Conservation (phyloP, 2,797 vertebrate genomes). For the Sarcoramphus papa region DNA sequence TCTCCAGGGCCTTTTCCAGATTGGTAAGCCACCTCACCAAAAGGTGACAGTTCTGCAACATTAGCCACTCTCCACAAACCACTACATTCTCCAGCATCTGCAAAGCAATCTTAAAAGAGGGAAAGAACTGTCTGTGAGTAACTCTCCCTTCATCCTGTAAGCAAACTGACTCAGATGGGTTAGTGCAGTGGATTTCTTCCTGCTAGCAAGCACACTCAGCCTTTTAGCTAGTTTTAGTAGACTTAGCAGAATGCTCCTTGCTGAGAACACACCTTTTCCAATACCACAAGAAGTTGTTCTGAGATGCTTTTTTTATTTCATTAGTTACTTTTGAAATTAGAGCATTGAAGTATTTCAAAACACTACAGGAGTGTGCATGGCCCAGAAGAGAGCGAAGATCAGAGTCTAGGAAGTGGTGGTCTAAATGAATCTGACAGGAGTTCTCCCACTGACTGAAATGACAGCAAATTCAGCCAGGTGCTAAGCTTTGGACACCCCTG, state of each 20-base stretch:
- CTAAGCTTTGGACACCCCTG: neutral
- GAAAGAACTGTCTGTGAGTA: neutral
- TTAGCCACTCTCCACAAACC: constrained; percentile 88
- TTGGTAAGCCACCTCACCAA: constrained; percentile 90
- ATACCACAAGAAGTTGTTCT: neutral
- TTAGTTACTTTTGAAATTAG: neutral
- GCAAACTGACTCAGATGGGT: neutral
- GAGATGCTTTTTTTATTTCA: neutral
- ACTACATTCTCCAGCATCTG: constrained; percentile 84
- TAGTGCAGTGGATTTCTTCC: neutral
- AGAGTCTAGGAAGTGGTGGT: neutral
- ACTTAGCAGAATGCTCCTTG: neutral
- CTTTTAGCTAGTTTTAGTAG: neutral
- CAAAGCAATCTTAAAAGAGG: constrained; percentile 80
- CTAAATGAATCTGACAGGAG: neutral
- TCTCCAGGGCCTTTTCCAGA: constrained; percentile 90
- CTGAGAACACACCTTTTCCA: neutral
- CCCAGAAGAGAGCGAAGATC: neutral
- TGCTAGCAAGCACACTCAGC: neutral
- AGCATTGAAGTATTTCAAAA: neutral
- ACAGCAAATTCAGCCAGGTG: neutral
- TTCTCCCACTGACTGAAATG: neutral
- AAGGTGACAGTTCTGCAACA: constrained; percentile 97
- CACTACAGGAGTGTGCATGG: neutral
- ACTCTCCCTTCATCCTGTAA: neutral